phyloP scores from a whole-genome alignment of 2,113 vertebrate species.

The Corythornis madagascariensis region DNA sequence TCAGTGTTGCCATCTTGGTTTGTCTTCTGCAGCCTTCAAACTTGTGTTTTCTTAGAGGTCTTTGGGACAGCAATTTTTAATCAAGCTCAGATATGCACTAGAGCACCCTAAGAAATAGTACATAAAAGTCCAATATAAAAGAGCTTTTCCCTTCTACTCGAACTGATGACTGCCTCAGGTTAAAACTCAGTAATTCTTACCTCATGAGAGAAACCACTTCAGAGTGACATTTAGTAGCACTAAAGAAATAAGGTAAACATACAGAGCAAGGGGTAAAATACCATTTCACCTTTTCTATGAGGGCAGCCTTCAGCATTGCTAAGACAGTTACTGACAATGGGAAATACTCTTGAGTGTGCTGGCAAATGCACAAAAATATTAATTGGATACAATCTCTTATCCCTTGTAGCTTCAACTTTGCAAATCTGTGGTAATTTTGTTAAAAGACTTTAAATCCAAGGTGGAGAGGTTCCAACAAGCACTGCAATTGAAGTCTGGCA shows the following conservation, averaged over 20 bases:
- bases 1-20: neutral
- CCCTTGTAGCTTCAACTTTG: neutral
- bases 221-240: neutral
- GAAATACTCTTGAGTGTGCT: neutral
- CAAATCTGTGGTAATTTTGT: neutral
- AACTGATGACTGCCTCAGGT: neutral
- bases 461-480: neutral
- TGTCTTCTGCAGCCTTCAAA: neutral
- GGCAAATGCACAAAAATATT: neutral
- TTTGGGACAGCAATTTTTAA: neutral
- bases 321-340: too few species aligned
- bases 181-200: neutral
- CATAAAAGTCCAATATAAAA: neutral
- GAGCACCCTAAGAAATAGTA: neutral
- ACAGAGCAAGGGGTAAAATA: neutral
- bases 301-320: neutral
- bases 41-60: neutral
- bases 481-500: neutral
- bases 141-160: neutral
- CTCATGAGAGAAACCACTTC: neutral
- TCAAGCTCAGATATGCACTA: neutral
- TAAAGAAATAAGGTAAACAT: neutral
- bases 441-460: neutral
- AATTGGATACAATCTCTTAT: neutral
- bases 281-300: neutral